These are phyloP conservation scores for Clivina fossor DNA, from an alignment of 2,888 invertebrate genomes.

Conservation along the genomic window DNA sequence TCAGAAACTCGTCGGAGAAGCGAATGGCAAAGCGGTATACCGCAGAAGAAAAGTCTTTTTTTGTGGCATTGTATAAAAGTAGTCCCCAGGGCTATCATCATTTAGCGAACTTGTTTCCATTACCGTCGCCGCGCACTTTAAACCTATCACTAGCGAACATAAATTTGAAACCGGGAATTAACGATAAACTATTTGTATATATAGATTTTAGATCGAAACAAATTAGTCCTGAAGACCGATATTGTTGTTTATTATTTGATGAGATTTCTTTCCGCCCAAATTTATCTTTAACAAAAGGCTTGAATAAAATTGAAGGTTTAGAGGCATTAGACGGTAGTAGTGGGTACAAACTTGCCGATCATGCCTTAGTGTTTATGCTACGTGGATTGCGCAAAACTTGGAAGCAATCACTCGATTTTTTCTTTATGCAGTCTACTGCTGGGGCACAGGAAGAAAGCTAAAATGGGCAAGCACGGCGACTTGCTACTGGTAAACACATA, in stretches of 20 bases:
- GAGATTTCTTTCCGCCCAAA: too few relatives aligned
- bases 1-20: background rate
- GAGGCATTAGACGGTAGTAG: background rate
- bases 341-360: background rate
- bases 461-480: too few relatives aligned
- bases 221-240: background rate
- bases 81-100: conserved; percentile 6
- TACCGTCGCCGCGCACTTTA: conserved; percentile 5
- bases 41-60: conserved; percentile 5
- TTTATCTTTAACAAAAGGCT: background rate
- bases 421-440: background rate
- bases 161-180: conserved; percentile 5
- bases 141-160: background rate
- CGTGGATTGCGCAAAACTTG: too few relatives aligned
- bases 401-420: conserved; percentile 1
- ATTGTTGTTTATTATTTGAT: conserved; percentile 1
- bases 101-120: conserved; percentile 2
- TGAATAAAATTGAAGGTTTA: background rate
- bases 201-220: background rate
- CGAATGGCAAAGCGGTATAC: background rate
- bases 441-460: background rate
- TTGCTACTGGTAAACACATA: too few relatives aligned
- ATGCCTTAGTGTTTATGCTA: conserved; percentile 4
- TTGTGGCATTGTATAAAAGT: background rate
- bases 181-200: background rate